Evolutionary conservation across 2,797 vertebrate genomes (phyloP), one percentile per base, ranked within the genome.

Genomic region (Crenichthys baileyi): DNA sequence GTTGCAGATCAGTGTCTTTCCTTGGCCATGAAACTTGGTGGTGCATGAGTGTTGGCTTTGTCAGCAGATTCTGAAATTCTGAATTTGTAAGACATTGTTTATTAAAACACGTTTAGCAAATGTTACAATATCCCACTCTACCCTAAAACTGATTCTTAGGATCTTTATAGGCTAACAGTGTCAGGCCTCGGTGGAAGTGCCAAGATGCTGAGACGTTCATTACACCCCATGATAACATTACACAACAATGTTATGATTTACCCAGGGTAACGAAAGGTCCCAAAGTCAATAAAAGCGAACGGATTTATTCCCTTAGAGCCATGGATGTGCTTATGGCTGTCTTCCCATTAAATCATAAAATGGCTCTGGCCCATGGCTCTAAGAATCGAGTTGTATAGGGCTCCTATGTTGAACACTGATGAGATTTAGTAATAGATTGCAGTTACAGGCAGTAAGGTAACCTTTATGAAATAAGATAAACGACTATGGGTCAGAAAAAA

Each of bases 1-100:
- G 80, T 70, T 56, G 70, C 44, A 90, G 82, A 88, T 91, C 78
- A 67, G 75, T 80, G 83, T 85, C 90, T 80, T 56, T 73, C 75
- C 55, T 79, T 85, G 84, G 82, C 67, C 13, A 51, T 51, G 72
- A 70, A 85, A 68, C 70, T 79, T 70, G 71, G 44, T 71, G 48
- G 77, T 70, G 65, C 68, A 75, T 72, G 75, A 1, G 0, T 36
- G 72, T 48, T 48, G 67, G 61, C 83, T 79, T 65, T 56, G 79
- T 90, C 80, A 89, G 83, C 80, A 80, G n/a, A 72, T 55, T 67
- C 56, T 60, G 46, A 15, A 1, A 60, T 29, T 41, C 67, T 60
- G 39, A 22, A 83, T 51, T 18, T 65, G 26, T 61, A 60, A 41
- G 1, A 36, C 13, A 41, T 4, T 5, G 61, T 82, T 70, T 76